Conservation (phyloP, 2,888 invertebrate species). For the Podotricha telesiphe region DNA sequence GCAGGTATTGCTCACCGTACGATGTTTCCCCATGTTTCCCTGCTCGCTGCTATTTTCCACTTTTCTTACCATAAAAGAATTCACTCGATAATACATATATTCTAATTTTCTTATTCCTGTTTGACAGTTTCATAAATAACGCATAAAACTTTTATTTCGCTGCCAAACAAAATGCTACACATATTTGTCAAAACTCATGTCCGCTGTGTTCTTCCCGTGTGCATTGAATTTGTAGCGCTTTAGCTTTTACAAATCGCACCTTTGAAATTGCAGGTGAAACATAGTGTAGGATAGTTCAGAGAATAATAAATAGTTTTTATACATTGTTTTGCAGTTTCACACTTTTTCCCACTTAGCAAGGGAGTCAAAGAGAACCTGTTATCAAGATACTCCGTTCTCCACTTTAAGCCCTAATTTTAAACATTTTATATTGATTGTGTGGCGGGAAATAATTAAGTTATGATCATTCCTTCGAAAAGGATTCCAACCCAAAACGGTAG, state of each 20-base stretch:
- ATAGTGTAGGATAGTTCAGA: conserved; percentile 49
- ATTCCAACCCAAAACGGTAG: too few species aligned
- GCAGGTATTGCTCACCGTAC: too few species aligned
- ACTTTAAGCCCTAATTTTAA: too few species aligned
- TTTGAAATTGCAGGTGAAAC: conserved; percentile 52
- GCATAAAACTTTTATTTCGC: conserved; percentile 22
- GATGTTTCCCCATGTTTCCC: too few species aligned
- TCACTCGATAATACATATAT: neutral
- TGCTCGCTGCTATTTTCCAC: too few species aligned
- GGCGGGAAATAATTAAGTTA: too few species aligned
- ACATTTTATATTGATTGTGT: too few species aligned
- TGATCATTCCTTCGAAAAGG: too few species aligned
- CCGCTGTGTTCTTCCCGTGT: conserved; percentile 39
- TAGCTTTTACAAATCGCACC: conserved; percentile 56
- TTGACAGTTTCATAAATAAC: conserved; percentile 20
- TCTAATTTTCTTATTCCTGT: neutral
- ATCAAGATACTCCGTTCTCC: too few species aligned
- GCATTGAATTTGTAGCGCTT: conserved; percentile 45
- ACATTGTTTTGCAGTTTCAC: too few species aligned
- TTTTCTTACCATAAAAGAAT: neutral
- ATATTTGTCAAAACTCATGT: conserved; percentile 43
- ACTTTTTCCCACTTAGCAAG: too few species aligned
- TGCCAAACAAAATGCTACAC: conserved; percentile 37
- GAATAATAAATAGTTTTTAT: neutral
- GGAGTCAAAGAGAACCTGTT: too few species aligned